These are phyloP conservation scores for Calonectris borealis DNA, from an alignment of 2,113 vertebrate genomes.

Conservation along the genomic window DNA sequence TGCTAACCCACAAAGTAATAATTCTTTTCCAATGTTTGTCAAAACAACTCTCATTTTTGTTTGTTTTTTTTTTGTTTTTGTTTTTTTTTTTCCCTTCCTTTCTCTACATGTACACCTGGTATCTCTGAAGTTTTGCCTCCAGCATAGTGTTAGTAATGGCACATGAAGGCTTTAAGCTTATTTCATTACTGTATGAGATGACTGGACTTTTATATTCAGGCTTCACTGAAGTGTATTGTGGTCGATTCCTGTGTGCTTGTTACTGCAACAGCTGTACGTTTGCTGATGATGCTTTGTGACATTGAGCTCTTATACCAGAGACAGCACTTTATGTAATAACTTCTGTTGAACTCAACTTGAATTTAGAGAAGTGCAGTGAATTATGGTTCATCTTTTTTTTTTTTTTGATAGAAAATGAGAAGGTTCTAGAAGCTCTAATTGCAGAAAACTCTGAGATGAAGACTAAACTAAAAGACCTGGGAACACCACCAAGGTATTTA, in stretches of 20 bases:
- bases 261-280: background rate
- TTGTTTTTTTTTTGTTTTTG: too few relatives aligned
- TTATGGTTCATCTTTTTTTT: background rate
- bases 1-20: background rate
- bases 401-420: conserved; percentile 59
- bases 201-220: background rate
- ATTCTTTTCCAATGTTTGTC: background rate
- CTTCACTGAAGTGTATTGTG: background rate
- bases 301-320: background rate
- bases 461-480: conserved; percentile 60
- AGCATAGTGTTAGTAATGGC: background rate
- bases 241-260: background rate
- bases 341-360: background rate
- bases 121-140: background rate
- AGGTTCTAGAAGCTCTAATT: conserved; percentile 44
- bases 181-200: background rate
- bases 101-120: background rate
- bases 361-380: background rate
- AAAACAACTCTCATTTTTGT: background rate
- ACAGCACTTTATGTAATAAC: background rate
- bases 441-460: conserved; percentile 65
- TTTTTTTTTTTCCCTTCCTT: background rate
- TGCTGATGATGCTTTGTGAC: background rate
- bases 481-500: conserved; percentile 64
- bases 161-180: background rate